phyloP scores from a whole-genome alignment of 2,888 invertebrate species.

The Phania funesta region DNA sequence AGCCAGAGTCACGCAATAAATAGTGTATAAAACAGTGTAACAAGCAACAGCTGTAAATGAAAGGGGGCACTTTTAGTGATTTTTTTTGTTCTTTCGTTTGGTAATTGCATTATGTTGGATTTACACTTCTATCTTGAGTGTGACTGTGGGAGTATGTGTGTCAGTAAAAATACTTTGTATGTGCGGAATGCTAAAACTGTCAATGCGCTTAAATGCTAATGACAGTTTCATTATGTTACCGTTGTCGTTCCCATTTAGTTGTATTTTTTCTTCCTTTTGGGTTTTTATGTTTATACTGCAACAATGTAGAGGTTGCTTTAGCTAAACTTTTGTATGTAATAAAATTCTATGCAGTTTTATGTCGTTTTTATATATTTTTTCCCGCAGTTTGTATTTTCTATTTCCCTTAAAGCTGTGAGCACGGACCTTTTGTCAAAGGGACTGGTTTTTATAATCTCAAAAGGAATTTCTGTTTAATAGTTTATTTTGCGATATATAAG shows the following conservation, averaged over 20 bases:
- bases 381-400: neutral
- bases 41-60: constrained; percentile 15
- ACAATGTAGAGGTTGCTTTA: constrained; percentile 21
- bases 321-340: neutral
- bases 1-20: neutral
- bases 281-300: neutral
- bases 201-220: constrained; percentile 59
- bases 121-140: neutral
- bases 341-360: neutral
- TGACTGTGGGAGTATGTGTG: neutral
- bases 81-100: constrained; percentile 30
- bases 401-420: constrained; percentile 5
- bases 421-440: too few relatives aligned
- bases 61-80: constrained; percentile 30
- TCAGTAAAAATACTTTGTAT: constrained; percentile 12
- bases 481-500: too few relatives aligned
- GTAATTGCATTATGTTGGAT: constrained; percentile 53
- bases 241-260: constrained; percentile 17
- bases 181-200: constrained; percentile 38
- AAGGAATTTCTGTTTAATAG: too few relatives aligned
- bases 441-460: too few relatives aligned
- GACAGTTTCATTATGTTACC: constrained; percentile 47
- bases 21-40: neutral
- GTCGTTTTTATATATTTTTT: neutral
- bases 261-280: neutral